Percentiles rank a stretch among this genome's conserved stretches.
Evolutionary conservation across 2,797 vertebrate species (phyloP).

Genomic region (Xiphophorus birchmanni): DNA sequence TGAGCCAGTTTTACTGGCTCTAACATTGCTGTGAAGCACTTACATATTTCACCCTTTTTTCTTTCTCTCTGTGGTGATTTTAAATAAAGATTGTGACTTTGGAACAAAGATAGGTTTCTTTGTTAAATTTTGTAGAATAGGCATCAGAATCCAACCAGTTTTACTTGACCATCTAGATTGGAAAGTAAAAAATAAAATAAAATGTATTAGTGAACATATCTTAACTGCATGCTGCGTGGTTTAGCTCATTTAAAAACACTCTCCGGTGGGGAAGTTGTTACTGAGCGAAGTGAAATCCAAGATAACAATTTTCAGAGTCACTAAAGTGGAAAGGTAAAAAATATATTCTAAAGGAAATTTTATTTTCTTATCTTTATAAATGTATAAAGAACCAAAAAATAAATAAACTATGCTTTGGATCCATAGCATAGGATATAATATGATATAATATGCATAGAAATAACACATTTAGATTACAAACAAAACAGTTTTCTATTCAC

Average conservation of each 20-base stretch:
- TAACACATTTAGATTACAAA: not conserved
- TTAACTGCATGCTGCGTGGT: not conserved
- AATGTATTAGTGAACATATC: too few relatives aligned
- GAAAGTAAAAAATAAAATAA: not conserved
- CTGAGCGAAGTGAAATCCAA: not conserved
- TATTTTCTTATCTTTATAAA: not conserved
- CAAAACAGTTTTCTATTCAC: not conserved
- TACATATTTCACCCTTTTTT: conserved; percentile 44
- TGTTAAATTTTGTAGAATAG: not conserved
- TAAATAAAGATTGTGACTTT: conserved; percentile 10
- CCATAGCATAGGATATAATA: not conserved
- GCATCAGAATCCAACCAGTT: not conserved
- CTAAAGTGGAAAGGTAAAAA: not conserved
- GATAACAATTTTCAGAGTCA: not conserved
- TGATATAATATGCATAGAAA: not conserved
- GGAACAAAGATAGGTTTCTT: conserved; percentile 22
- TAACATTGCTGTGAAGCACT: conserved; percentile 63
- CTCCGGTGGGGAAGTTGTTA: not conserved
- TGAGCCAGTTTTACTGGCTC: conserved; percentile 68
- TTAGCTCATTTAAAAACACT: not conserved
- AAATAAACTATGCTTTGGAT: not conserved
- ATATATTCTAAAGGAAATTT: not conserved
- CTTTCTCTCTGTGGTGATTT: conserved; percentile 29
- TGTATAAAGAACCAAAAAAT: not conserved
- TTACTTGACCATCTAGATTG: conserved; percentile 1